Evolutionary conservation across 2,888 invertebrate species (phyloP).

Genomic region (Thymelicus lineola): DNA sequence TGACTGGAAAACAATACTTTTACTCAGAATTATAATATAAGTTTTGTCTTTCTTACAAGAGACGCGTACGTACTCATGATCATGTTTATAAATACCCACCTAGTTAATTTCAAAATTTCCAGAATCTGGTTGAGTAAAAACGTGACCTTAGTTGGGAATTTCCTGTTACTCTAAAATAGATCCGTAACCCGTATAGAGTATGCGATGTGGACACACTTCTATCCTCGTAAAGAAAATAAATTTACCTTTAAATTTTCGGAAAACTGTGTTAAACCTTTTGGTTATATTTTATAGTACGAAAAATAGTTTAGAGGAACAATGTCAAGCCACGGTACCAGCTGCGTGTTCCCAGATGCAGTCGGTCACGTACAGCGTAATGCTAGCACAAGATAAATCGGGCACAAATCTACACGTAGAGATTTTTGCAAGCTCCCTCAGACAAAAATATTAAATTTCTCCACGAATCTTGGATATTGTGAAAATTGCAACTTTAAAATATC

Average conservation of each 20-base stretch:
- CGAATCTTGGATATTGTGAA: neutral
- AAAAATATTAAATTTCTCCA: conserved; percentile 11
- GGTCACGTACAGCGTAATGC: conserved; percentile 30
- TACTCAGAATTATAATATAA: too few species aligned
- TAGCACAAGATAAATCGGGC: conserved; percentile 33
- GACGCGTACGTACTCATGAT: too few species aligned
- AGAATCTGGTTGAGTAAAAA: too few species aligned
- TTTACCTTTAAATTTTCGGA: neutral
- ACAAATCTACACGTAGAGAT: conserved; percentile 34
- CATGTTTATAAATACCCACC: too few species aligned
- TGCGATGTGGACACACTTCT: too few species aligned
- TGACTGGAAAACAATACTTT: too few species aligned
- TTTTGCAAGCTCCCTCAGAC: conserved; percentile 8
- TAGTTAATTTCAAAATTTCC: too few species aligned
- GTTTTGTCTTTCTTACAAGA: too few species aligned
- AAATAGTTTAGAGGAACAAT: conserved; percentile 23
- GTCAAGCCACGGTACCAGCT: conserved; percentile 30
- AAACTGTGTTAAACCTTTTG: neutral
- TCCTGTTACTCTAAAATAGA: too few species aligned
- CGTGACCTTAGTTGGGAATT: too few species aligned
- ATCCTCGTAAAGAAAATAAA: neutral
- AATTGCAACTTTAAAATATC: neutral
- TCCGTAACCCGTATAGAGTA: too few species aligned
- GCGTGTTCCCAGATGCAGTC: conserved; percentile 23
- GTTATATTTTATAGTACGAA: conserved; percentile 16